Base-by-base conservation (phyloP, 2,797 vertebrate species). In the Bufotes viridis region DNA sequence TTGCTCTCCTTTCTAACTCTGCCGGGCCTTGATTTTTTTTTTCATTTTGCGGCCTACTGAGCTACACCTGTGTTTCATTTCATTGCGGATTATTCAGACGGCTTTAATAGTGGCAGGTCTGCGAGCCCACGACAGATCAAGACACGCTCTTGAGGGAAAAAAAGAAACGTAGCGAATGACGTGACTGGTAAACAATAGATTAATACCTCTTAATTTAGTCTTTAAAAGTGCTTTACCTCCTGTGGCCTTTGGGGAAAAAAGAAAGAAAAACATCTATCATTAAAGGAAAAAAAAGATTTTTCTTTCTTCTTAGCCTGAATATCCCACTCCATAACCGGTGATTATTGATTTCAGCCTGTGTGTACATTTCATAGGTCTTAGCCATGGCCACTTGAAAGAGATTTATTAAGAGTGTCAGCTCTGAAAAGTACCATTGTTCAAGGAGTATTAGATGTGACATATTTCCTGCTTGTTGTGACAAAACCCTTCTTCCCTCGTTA, bases 1-100 rank as follows among this genome's bases (percentile, higher is more conserved):
- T 92, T 90, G 88, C 91, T 91, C 88, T 91, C 91, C 91, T 90
- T 90, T 94, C 95, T 95, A 94, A 96, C 93, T 94, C 94, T 94
- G 74, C 87, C 24, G 88, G 15, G 10, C 75, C 57, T 90, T 65
- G 90, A 90, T 92, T 89, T 92, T 76, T 76, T 53, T 76, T 76
- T 51, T 14, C 5, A n/a, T 51, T 91, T 90, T 89, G 88, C 79
- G 90, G 90, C 92, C 92, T 87, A 86, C 90, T 90, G 87, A 92
- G 90, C 86, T 90, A 93, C 91, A 93, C 86, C 91, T 90, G 84
- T 79, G 90, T 90, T 92, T 93, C 93, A 90, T 92, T 93, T 93
- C 92, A 91, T 61, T 91, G 90, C 88, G 91, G 92, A 92, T 93
- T 92, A 90, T 92, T 94, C 93, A 87, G 57, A 91, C 91, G 2